Percentiles rank a stretch among this genome's conserved stretches.
phyloP scores from a whole-genome alignment of 2,113 vertebrate species.

The Leucoraja erinaceus region DNA sequence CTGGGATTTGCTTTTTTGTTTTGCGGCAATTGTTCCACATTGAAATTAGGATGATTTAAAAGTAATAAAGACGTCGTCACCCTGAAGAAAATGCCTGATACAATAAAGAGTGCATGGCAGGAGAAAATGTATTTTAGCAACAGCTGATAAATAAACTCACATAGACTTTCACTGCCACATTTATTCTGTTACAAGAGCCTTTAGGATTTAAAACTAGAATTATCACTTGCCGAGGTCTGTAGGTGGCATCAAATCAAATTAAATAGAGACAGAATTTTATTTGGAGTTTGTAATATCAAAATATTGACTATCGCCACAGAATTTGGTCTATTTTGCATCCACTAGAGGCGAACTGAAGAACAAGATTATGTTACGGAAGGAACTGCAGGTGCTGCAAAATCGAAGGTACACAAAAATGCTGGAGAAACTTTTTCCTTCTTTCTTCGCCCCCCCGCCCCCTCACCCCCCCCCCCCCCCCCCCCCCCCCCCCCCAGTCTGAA shows the following conservation, averaged over 20 bases:
- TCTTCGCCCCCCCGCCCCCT: too few relatives aligned
- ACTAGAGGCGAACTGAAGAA: neutral
- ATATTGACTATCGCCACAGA: slow-evolving; percentile 1
- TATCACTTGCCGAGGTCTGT: slow-evolving; percentile 20
- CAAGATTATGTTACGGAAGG: neutral
- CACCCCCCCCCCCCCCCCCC: too few relatives aligned
- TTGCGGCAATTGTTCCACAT: slow-evolving; percentile 12
- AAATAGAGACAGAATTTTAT: slow-evolving; percentile 15
- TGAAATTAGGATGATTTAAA: slow-evolving; percentile 27
- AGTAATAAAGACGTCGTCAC: slow-evolving; percentile 30
- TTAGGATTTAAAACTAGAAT: slow-evolving; percentile 22
- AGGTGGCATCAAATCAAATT: slow-evolving; percentile 34
- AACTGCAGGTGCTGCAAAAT: too few relatives aligned
- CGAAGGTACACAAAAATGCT: too few relatives aligned
- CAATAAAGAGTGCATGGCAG: neutral
- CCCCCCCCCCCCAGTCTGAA: too few relatives aligned
- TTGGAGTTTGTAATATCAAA: slow-evolving; percentile 26
- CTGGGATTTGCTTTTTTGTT: slow-evolving; percentile 12
- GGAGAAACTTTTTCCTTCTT: too few relatives aligned
- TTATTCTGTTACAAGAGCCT: slow-evolving; percentile 3
- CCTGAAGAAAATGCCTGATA: neutral
- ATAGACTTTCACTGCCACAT: neutral
- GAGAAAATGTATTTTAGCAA: slow-evolving; percentile 18
- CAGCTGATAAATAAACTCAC: neutral
- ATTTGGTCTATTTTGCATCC: neutral